Base-by-base conservation (phyloP, 2,113 vertebrate species). In the Limanda limanda region DNA sequence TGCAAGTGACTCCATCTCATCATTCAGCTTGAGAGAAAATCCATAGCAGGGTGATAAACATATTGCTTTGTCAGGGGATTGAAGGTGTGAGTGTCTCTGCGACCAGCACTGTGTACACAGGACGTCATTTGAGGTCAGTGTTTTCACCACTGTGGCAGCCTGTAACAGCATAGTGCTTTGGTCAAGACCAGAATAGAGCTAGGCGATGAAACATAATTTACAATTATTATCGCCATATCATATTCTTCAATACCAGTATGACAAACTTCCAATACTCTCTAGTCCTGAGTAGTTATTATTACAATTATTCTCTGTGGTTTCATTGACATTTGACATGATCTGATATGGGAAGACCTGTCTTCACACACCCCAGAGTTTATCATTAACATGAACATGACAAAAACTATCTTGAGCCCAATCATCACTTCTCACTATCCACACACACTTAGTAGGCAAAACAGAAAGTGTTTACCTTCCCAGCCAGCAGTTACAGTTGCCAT, bases 51-150 rank as follows among this genome's bases (percentile, higher is more conserved):
- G 58, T 77, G 51, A 83, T 82, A 80, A 79, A 85, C 84, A 84
- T 84, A 83, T 85, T 79, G 85, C 85, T 71, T 78, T 79, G 68
- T 70, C 79, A 88, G 84, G 76, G 42, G 54, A 83, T 80, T 78
- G 73, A 5, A 25, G 42, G 15, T 24, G 59, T 20, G 62, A 81
- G 83, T 74, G 68, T 71, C 81, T 79, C 47, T 81, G 66, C 18
- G 9, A 18, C 55, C 24, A 62, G 60, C 18, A 4, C 57, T 55
- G 68, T 79, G 71, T 74, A 66, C 64, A 68, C 60, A 68, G 60
- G 65, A 45, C 68, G 82, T 76, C 71, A 56, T 58, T 24, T 76
- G 77, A 70, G 77, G 77, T 83, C 67, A 74, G 64, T 59, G 65
- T 79, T 63, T 68, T 52, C 27, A 74, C n/a, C 62, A 42, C 17